Percentiles rank a stretch among this genome's conserved stretches.
Evolutionary conservation across 2,797 vertebrate species (phyloP).

Genomic region (Gouania willdenowi): DNA sequence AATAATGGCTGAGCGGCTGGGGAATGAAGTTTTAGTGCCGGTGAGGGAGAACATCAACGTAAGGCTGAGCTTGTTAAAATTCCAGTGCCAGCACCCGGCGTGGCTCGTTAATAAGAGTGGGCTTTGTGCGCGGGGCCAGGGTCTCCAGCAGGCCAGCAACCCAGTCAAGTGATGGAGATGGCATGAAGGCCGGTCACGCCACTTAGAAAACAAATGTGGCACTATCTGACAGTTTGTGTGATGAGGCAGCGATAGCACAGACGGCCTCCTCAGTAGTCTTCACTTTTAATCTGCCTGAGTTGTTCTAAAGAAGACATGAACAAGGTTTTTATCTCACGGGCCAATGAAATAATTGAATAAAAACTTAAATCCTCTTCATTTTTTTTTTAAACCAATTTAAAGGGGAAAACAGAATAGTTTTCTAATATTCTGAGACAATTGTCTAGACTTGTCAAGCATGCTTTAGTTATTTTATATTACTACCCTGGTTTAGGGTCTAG

Average conservation of each 20-base stretch:
- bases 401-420: too few relatives aligned
- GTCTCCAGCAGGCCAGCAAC: conserved; percentile 35
- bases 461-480: too few relatives aligned
- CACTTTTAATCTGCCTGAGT: too few relatives aligned
- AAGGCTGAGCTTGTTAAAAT: conserved; percentile 73
- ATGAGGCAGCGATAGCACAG: conserved; percentile 1
- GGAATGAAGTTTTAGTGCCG: conserved; percentile 34
- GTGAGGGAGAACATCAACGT: conserved; percentile 50
- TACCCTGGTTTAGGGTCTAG: too few relatives aligned
- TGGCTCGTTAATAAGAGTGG: conserved; percentile 60
- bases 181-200: conserved; percentile 55
- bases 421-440: too few relatives aligned
- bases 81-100: conserved; percentile 57
- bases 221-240: conserved; percentile 43
- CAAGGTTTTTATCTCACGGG: too few relatives aligned
- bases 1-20: conserved; percentile 27
- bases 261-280: too few relatives aligned
- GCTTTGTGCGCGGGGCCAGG: conserved; percentile 54
- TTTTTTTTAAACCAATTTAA: too few relatives aligned
- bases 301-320: too few relatives aligned
- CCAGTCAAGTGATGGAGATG: conserved; percentile 63
- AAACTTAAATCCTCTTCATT: too few relatives aligned
- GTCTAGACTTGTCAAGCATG: too few relatives aligned
- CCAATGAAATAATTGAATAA: too few relatives aligned
- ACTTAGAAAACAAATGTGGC: conserved; percentile 55